Percentiles rank a stretch among this genome's conserved stretches.
phyloP scores from a whole-genome alignment of 2,113 vertebrate species.

The Rafetus swinhoei region DNA sequence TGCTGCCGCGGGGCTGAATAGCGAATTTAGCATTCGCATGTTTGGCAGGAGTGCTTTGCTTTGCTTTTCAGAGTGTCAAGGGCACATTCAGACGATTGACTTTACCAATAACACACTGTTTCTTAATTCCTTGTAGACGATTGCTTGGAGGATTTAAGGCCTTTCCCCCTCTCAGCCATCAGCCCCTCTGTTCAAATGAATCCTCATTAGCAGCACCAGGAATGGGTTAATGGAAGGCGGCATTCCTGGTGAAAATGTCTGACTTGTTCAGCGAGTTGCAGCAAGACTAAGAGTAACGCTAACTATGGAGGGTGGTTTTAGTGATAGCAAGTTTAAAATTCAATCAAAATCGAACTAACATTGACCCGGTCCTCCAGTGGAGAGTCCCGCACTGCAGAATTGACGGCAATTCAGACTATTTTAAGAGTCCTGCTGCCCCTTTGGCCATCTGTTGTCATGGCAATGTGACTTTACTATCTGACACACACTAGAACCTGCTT shows the following conservation, averaged over 20 bases:
- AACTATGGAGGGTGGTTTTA: neutral
- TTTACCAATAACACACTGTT: slow-evolving; percentile 37
- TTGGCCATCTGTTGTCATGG: neutral
- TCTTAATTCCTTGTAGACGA: slow-evolving; percentile 32
- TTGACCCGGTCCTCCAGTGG: neutral
- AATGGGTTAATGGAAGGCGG: neutral
- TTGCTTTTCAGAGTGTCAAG: slow-evolving; percentile 14
- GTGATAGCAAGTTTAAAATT: neutral
- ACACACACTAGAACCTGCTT: neutral
- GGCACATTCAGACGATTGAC: slow-evolving; percentile 2
- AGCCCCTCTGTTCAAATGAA: neutral
- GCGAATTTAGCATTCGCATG: slow-evolving; percentile 4
- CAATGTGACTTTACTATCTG: neutral
- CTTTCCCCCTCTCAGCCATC: neutral
- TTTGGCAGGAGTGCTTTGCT: neutral
- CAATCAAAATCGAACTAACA: neutral
- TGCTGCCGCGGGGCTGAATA: neutral
- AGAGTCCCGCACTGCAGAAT: neutral
- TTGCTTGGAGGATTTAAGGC: neutral
- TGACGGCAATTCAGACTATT: accelerated
- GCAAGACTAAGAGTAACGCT: neutral
- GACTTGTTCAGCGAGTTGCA: neutral
- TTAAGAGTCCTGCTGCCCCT: accelerated
- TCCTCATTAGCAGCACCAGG: accelerated
- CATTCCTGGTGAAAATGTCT: neutral